phyloP scores from a whole-genome alignment of 37 sponge, comb jelly and placozoan genomes.

The Dysidea cf. avara region DNA sequence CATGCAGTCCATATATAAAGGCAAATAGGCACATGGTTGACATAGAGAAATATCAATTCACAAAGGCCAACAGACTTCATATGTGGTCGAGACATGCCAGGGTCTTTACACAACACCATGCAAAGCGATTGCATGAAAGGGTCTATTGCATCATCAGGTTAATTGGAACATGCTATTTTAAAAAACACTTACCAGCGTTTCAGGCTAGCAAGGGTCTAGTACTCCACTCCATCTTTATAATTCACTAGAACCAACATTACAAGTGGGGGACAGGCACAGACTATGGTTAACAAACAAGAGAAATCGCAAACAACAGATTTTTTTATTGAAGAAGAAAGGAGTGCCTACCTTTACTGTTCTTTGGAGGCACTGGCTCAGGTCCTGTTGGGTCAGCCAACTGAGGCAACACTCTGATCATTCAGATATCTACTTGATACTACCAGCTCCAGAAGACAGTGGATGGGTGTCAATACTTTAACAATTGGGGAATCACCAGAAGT shows the following conservation, averaged over 20 bases:
- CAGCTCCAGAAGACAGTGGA: constrained; percentile 8
- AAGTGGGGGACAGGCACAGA: not conserved
- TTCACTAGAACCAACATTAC: too few species aligned
- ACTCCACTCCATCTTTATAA: too few species aligned
- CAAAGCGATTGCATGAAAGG: too few species aligned
- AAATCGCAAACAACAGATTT: not conserved
- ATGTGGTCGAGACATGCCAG: constrained; percentile 46
- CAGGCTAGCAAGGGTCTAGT: too few species aligned
- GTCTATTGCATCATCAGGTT: too few species aligned
- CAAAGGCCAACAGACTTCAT: constrained; percentile 35
- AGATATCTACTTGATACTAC: not conserved
- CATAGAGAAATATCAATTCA: constrained; percentile 4
- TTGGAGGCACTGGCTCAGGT: constrained; percentile 38
- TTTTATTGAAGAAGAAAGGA: not conserved
- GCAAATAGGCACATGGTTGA: not conserved
- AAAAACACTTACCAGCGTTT: too few species aligned
- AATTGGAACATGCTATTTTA: too few species aligned
- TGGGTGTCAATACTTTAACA: not conserved
- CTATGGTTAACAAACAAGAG: not conserved
- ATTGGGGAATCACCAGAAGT: constrained; percentile 22
- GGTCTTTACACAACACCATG: too few species aligned
- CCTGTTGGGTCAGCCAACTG: constrained; percentile 11
- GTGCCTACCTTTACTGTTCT: not conserved
- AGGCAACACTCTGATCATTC: not conserved
- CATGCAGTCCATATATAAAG: too few species aligned